These are phyloP conservation scores for Caenorhabditis doughertyi DNA, from an alignment of 2,888 invertebrate species.

Conservation along the genomic window DNA sequence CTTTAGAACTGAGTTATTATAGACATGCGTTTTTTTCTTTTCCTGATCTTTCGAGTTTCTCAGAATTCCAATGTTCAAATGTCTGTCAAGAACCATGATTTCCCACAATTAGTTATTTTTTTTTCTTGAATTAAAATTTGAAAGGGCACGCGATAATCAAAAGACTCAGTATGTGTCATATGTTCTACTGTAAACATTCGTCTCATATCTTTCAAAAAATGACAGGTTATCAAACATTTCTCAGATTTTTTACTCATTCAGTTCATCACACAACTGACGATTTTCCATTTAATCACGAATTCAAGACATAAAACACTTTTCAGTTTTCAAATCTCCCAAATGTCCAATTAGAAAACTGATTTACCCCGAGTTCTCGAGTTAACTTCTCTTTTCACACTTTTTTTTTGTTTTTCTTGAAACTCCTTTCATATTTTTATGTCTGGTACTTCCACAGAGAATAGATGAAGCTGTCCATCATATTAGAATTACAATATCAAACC, in stretches of 20 bases:
- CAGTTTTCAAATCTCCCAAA: not conserved
- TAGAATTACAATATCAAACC: slow-evolving; percentile 32
- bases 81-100: not conserved
- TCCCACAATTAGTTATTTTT: not conserved
- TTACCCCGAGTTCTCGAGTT: not conserved
- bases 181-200: not conserved
- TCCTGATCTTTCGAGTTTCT: not conserved
- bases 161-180: not conserved
- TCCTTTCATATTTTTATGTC: slow-evolving; percentile 33
- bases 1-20: too few relatives aligned
- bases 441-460: slow-evolving; percentile 13
- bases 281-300: slow-evolving; percentile 6
- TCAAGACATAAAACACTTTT: not conserved
- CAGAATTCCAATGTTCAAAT: not conserved
- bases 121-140: not conserved
- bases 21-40: too few relatives aligned
- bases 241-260: not conserved
- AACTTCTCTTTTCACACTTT: too few relatives aligned
- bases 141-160: not conserved
- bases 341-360: slow-evolving; percentile 32
- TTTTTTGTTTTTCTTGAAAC: not conserved
- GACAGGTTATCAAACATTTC: slow-evolving; percentile 53
- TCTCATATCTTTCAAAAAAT: slow-evolving; percentile 31
- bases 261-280: not conserved
- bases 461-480: slow-evolving; percentile 24